phyloP scores from a whole-genome alignment of 1,140 invertebrate species.

The Chymomyza costata region DNA sequence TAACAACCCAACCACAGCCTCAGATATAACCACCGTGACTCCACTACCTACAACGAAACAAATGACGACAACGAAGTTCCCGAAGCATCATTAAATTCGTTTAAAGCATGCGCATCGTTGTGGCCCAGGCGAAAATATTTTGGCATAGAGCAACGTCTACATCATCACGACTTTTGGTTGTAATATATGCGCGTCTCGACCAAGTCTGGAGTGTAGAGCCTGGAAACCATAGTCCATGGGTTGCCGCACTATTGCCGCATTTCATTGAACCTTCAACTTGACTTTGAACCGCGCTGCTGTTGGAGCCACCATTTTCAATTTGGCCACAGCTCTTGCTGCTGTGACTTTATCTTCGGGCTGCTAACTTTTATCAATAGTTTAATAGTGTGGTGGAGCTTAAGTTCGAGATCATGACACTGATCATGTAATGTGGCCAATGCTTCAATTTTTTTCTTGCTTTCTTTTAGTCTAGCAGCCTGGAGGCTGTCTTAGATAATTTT shows the following conservation, averaged over 20 bases:
- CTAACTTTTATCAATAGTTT: slow-evolving; percentile 20
- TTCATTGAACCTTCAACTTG: slow-evolving; percentile 73
- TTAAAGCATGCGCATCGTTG: slow-evolving; percentile 35
- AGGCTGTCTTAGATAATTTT: too few species aligned
- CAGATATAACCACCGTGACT: too few species aligned
- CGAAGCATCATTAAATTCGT: slow-evolving; percentile 67
- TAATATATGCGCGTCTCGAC: slow-evolving; percentile 59
- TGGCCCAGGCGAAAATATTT: slow-evolving; percentile 45
- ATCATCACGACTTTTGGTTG: slow-evolving; percentile 66
- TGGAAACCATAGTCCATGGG: too few species aligned
- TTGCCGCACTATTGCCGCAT: slow-evolving; percentile 50
- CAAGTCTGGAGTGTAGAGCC: slow-evolving; percentile 11
- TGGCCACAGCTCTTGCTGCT: slow-evolving; percentile 16
- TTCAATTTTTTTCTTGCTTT: slow-evolving; percentile 42
- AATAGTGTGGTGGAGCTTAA: slow-evolving; percentile 27
- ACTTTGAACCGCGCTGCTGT: slow-evolving; percentile 44
- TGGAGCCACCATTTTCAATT: slow-evolving; percentile 52
- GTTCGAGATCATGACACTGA: slow-evolving; percentile 67
- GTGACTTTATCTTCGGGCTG: slow-evolving; percentile 10
- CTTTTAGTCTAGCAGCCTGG: slow-evolving; percentile 34
- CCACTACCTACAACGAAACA: neutral
- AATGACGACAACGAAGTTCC: slow-evolving; percentile 37
- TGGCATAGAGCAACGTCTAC: slow-evolving; percentile 54
- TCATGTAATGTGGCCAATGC: slow-evolving; percentile 33
- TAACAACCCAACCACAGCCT: slow-evolving; percentile 11